Base-by-base conservation (phyloP, 1,140 invertebrate genomes). In the Drosophila elegans region DNA sequence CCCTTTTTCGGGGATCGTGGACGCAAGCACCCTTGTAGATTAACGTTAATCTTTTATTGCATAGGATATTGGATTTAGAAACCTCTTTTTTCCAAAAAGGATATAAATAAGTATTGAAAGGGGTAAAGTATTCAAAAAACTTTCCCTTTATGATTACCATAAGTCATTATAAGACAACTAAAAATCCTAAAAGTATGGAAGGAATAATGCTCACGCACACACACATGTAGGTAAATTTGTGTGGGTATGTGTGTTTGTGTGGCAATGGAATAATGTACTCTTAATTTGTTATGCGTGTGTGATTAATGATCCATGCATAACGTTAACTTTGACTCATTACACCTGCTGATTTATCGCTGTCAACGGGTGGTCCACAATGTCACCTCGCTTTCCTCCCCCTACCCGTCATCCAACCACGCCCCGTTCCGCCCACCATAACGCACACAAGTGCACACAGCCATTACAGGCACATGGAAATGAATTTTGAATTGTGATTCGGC, bases 211-310 rank as follows among this genome's bases (percentile, higher is more conserved):
- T 25, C 45, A 46, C 45, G 9, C 21, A 45, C 25, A 52, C 46
- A 41, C 4, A 12, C 32, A 1, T 21, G 9, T 10, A 27, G 7
- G 9, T 25, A 0, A 62, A 51, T 16, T 12, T 55, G 57, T 25
- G 42, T 34, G 51, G 36, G 45, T 64, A 46, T 39, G 38, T 12
- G 52, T 36, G 63, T 51, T 61, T 69, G 49, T 66, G 54, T 71
- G 60, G 60, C 76, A 88, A 64, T 71, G 83, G 69, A 88, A 82
- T 85, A 85, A 85, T 85, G 81, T 85, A 86, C 78, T 85, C 79
- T 85, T 85, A 88, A 85, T 85, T 85, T 77, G 82, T 71, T 78
- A 82, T 82, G 73, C 73, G 63, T 77, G 63, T 69, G 75, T 88
- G 82, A 86, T 88, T 86, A 86, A 86, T 86, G 82, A 79, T 81